Evolutionary conservation across 2,113 vertebrate species (phyloP).

Genomic region (Aegithalos caudatus): DNA sequence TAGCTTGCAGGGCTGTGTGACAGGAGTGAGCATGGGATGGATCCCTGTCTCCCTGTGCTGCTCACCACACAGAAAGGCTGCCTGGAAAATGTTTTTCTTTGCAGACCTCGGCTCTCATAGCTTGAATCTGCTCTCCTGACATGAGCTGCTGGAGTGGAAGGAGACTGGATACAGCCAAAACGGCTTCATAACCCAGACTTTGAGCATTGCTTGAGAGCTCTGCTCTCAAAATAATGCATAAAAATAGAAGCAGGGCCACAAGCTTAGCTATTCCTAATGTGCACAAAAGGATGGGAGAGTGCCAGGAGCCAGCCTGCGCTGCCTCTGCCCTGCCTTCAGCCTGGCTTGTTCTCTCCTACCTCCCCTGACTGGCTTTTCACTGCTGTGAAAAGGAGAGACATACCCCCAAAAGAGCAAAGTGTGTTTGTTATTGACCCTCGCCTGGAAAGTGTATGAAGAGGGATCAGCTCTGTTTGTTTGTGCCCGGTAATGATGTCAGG

Average conservation of each 20-base stretch:
- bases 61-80: not conserved
- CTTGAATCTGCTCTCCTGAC: not conserved
- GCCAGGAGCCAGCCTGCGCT: not conserved
- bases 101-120: not conserved
- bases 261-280: not conserved
- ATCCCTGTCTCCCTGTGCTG: not conserved
- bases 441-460: not conserved
- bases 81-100: not conserved
- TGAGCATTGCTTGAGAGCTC: not conserved
- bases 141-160: not conserved
- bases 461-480: constrained; percentile 38
- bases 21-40: rapidly evolving
- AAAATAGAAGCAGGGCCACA: constrained; percentile 26
- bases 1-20: not conserved
- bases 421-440: constrained; percentile 10
- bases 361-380: not conserved
- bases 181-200: not conserved
- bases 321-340: constrained; percentile 1
- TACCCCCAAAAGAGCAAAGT: constrained; percentile 27
- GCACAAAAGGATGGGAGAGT: constrained; percentile 10
- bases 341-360: not conserved
- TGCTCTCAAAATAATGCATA: not conserved
- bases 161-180: not conserved
- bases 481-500: constrained; percentile 35
- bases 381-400: not conserved